Evolutionary conservation across 2,113 vertebrate species (phyloP), one percentile per base, ranked within the genome.

Genomic region (Centropus bengalensis): DNA sequence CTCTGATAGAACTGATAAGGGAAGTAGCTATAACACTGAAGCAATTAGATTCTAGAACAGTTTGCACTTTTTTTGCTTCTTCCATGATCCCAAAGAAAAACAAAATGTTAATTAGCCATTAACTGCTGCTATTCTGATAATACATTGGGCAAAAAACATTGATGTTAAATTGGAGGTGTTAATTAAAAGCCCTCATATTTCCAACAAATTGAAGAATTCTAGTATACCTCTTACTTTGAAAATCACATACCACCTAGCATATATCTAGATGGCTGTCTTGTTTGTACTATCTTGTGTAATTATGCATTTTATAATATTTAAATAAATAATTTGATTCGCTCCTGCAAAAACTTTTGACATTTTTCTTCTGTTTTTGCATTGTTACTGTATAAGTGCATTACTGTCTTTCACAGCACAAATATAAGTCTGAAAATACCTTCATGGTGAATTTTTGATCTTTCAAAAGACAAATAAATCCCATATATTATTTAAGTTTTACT

Each of bases 331-430:
- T 89, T 44, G 18, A 82, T 36, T 47, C 1, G 4, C 60, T 96
- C 63, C 49, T 69, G 58, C 64, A 82, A 78, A 79, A 80, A 13
- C 36, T 79, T 85, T 89, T 82, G 76, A 64, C 76, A 44, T 42
- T 75, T 63, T 4, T 76, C 26, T 51, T 85, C 23, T 73, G 6
- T 0, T 56, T 77, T 92, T 86, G 23, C 15, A 47, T 6, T 26
- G 14, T 16, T 75, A n/a, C 4, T 23, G 3, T 27, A 2, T 58
- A 56, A 89, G 23, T 45, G 10, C 14, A 51, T 83, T 91, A 12
- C 17, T 67, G 8, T 64, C 66, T 67, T 83, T 84, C 32, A n/a
- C 8, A 36, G 40, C 3, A 86, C 7, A 49, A 64, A 68, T 33
- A 12, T 5, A 60, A 69, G 16, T 60, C 17, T 77, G 20, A 62